These are phyloP conservation scores for Nebria brevicollis DNA, from an alignment of 2,888 invertebrate genomes.

Conservation along the genomic window DNA sequence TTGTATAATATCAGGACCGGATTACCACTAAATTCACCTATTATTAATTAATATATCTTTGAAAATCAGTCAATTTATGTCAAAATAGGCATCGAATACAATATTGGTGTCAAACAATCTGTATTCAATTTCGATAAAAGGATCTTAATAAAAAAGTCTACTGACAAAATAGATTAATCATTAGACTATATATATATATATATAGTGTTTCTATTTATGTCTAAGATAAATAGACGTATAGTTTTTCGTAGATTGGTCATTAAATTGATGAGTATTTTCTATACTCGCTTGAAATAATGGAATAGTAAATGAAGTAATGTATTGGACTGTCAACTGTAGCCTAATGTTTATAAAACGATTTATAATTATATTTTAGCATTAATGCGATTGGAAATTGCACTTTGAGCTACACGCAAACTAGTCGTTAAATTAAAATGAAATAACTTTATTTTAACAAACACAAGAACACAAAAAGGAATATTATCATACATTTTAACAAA, in stretches of 20 bases:
- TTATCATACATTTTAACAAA: too few species aligned
- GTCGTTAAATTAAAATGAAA: too few species aligned
- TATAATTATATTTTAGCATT: too few species aligned
- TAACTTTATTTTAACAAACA: too few species aligned
- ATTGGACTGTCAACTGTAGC: background rate
- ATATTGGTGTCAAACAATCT: background rate
- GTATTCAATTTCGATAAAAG: background rate
- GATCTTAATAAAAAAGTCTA: background rate
- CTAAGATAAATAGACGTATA: background rate
- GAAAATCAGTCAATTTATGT: background rate
- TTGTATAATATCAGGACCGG: background rate
- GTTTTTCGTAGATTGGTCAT: background rate
- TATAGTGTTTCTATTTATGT: background rate
- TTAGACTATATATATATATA: background rate
- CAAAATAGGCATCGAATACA: background rate
- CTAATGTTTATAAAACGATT: background rate
- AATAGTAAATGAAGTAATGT: background rate
- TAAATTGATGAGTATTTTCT: background rate
- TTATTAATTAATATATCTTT: background rate
- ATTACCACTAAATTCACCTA: background rate
- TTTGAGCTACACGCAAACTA: too few species aligned
- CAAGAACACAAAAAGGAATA: too few species aligned
- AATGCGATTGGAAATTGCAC: too few species aligned
- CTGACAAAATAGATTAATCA: background rate
- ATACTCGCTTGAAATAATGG: background rate